Evolutionary conservation across 2,888 invertebrate genomes (phyloP).

Genomic region (Drosophila recens): DNA sequence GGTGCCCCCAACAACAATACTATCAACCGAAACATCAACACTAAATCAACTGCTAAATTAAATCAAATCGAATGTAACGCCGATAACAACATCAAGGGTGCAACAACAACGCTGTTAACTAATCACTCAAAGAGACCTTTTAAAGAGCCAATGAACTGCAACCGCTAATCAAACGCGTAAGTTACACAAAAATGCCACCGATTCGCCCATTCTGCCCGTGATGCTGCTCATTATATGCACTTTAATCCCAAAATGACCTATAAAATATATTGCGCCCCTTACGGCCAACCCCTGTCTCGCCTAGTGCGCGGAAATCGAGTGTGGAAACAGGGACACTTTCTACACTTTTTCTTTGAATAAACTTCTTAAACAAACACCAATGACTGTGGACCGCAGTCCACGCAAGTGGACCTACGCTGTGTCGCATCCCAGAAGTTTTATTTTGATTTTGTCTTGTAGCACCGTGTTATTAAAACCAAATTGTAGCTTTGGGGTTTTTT

Average conservation of each 20-base stretch:
- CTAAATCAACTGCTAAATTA: conserved; percentile 50
- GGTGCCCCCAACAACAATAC: conserved; percentile 39
- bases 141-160: conserved; percentile 76
- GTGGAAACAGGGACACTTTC: no score
- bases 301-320: no score
- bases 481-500: no score
- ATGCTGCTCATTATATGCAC: conserved; percentile 18
- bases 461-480: no score
- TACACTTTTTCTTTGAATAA: no score
- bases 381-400: no score
- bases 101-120: conserved; percentile 29
- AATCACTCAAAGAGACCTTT: conserved; percentile 60
- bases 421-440: no score
- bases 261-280: not conserved
- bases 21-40: conserved; percentile 16
- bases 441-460: no score
- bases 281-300: not conserved
- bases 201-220: not conserved
- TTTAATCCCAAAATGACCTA: conserved; percentile 27
- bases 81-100: conserved; percentile 46
- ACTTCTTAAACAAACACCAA: no score
- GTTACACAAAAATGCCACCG: conserved; percentile 2
- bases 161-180: conserved; percentile 81
- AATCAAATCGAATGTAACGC: conserved; percentile 52
- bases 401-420: no score